Conservation (phyloP, 2,888 invertebrate species). For the Eucera pruinosa region DNA sequence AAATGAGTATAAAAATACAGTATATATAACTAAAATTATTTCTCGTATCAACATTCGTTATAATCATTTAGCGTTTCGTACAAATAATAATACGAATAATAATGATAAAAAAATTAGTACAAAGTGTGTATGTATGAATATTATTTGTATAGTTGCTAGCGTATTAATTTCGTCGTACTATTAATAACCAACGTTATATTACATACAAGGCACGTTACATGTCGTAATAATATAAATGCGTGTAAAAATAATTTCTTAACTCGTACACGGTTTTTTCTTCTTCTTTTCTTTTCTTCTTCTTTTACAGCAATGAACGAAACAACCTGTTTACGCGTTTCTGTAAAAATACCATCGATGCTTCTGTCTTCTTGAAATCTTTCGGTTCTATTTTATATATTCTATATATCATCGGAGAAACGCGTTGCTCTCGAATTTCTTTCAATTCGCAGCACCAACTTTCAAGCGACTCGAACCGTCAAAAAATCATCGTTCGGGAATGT, state of each 20-base stretch:
- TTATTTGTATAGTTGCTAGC: constrained; percentile 46
- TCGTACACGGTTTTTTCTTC: constrained; percentile 13
- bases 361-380: constrained; percentile 9
- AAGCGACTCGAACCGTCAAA: background rate
- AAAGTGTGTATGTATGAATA: constrained; percentile 45
- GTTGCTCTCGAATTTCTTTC: background rate
- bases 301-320: too few relatives aligned
- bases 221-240: constrained; percentile 35
- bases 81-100: constrained; percentile 53
- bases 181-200: constrained; percentile 42
- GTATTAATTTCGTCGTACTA: constrained; percentile 26
- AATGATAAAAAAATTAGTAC: constrained; percentile 59
- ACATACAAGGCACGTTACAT: constrained; percentile 54
- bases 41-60: constrained; percentile 50
- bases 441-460: constrained; percentile 13
- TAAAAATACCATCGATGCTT: background rate
- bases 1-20: constrained; percentile 83
- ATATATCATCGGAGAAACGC: background rate
- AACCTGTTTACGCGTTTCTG: background rate
- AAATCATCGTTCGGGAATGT: constrained; percentile 20
- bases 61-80: constrained; percentile 46
- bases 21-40: constrained; percentile 67
- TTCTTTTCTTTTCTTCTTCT: too few relatives aligned
- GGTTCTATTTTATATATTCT: background rate
- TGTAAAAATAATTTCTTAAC: constrained; percentile 29